Evolutionary conservation across 1,140 invertebrate species (phyloP).

Genomic region (Drosophila yakuba): DNA sequence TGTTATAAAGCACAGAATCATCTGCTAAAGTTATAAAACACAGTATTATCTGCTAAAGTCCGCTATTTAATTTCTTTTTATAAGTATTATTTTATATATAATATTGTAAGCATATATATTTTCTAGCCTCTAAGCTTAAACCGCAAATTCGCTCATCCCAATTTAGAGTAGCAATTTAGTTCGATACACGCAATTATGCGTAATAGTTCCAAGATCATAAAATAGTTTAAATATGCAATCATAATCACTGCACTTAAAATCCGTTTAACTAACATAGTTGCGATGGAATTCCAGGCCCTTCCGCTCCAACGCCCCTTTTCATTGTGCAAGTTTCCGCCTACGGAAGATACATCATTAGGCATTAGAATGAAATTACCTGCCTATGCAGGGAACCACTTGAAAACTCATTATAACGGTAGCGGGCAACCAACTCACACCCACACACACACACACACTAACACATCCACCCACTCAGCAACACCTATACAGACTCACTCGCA

Average conservation of each 20-base stretch:
- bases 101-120: too few species aligned
- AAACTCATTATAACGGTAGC: constrained; percentile 76
- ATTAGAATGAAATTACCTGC: constrained; percentile 80
- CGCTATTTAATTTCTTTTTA: too few species aligned
- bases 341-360: constrained; percentile 76
- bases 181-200: not conserved
- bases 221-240: not conserved
- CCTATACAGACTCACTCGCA: not conserved
- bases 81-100: too few species aligned
- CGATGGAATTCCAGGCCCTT: constrained; percentile 1
- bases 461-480: not conserved
- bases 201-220: not conserved
- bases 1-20: not conserved
- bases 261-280: constrained; percentile 31
- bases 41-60: too few species aligned
- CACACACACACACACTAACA: constrained; percentile 19
- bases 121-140: too few species aligned
- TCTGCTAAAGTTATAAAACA: not conserved
- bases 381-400: constrained; percentile 80
- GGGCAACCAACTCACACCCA: constrained; percentile 39
- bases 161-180: too few species aligned
- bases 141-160: too few species aligned
- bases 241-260: not conserved
- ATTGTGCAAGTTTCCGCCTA: constrained; percentile 35
- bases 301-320: constrained; percentile 6